Percentiles rank a stretch among this genome's conserved stretches.
Evolutionary conservation across 2,888 invertebrate genomes (phyloP).

Genomic region (Lasioglossum malachurum): DNA sequence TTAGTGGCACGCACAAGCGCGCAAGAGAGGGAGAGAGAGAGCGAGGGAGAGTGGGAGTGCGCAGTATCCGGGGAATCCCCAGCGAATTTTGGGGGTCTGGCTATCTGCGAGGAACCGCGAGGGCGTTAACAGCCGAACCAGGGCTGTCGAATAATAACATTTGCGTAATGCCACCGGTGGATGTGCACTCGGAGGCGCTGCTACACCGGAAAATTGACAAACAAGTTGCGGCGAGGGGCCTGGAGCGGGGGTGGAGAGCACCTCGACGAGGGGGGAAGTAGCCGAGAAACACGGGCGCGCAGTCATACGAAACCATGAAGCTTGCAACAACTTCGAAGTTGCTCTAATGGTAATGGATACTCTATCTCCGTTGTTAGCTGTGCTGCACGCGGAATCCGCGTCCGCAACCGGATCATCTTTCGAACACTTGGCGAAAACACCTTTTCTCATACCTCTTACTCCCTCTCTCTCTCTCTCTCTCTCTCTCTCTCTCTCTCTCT

Average conservation of each 20-base stretch:
- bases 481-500: too few species aligned
- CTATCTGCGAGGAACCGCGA: not conserved
- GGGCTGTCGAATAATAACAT: slow-evolving; percentile 53
- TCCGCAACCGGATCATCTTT: slow-evolving; percentile 37
- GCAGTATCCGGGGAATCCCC: not conserved
- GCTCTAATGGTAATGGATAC: slow-evolving; percentile 52
- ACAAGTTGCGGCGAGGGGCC: not conserved
- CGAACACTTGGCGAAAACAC: slow-evolving; percentile 25
- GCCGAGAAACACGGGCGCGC: slow-evolving; percentile 7
- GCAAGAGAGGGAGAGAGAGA: not conserved
- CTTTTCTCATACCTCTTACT: not conserved
- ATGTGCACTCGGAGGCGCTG: not conserved
- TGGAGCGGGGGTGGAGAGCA: not conserved
- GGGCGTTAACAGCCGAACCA: slow-evolving; percentile 6
- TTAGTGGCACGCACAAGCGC: slow-evolving; percentile 11
- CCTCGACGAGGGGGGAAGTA: not conserved
- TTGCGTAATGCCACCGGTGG: slow-evolving; percentile 43
- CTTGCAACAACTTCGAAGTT: slow-evolving; percentile 44
- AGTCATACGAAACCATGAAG: slow-evolving; percentile 45
- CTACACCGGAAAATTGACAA: slow-evolving; percentile 41
- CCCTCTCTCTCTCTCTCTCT: not conserved
- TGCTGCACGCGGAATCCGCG: slow-evolving; percentile 25
- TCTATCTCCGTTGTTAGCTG: slow-evolving; percentile 8
- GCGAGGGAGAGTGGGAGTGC: not conserved
- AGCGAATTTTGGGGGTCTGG: not conserved